Percentiles rank a stretch among this genome's conserved stretches.
Evolutionary conservation across 2,113 vertebrate genomes (phyloP).

Genomic region (Pica pica): DNA sequence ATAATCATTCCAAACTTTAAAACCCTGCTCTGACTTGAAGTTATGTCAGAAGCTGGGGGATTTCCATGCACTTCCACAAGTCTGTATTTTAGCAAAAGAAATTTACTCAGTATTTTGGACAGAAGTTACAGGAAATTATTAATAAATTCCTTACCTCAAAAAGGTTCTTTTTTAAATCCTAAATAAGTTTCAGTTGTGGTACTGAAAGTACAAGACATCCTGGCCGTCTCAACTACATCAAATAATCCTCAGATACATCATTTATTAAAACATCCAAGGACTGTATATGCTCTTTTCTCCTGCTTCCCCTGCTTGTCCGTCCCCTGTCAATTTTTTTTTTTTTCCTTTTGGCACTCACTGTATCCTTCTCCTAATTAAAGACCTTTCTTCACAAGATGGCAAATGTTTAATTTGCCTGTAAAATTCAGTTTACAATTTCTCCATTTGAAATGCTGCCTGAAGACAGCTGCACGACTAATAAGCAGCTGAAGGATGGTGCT

Average conservation of each 20-base stretch:
- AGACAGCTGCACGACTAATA: not conserved
- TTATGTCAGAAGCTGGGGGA: not conserved
- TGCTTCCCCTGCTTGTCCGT: not conserved
- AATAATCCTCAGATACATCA: constrained; percentile 61
- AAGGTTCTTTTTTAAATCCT: constrained; percentile 19
- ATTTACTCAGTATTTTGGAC: constrained; percentile 34
- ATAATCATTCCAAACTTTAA: not conserved
- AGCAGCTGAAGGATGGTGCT: not conserved
- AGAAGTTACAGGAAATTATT: constrained; percentile 42
- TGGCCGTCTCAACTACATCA: constrained; percentile 46
- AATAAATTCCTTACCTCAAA: constrained; percentile 50
- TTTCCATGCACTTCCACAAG: not conserved
- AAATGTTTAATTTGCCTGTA: constrained; percentile 52
- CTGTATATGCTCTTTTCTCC: not conserved
- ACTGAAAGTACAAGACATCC: constrained; percentile 44
- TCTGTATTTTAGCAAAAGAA: constrained; percentile 37
- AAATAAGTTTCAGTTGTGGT: constrained; percentile 44
- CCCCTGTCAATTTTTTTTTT: constrained; percentile 6
- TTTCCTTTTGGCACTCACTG: not conserved
- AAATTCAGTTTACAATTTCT: not conserved
- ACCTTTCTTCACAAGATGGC: constrained; percentile 3
- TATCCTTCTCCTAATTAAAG: constrained; percentile 46
- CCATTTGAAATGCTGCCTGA: not conserved
- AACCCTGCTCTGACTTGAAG: not conserved
- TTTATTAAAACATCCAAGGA: constrained; percentile 63